Conservation (phyloP, 37 sponge, comb jelly and placozoan species). For the Mnemiopsis leidyi region DNA sequence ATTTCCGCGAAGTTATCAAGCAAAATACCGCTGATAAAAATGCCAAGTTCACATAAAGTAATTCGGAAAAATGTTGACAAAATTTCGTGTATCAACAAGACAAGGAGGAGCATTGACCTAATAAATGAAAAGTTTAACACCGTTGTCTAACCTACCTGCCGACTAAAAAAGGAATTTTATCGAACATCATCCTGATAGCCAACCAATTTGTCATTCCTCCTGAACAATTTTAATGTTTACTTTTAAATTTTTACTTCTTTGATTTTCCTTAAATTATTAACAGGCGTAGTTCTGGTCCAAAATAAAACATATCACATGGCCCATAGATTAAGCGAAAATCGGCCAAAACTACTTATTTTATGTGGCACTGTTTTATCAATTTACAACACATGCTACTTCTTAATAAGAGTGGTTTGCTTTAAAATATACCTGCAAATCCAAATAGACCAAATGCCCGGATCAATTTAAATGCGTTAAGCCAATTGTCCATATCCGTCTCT, state of each 20-base stretch:
- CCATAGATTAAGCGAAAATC: too few species aligned
- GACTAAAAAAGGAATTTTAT: slow-evolving; percentile 10
- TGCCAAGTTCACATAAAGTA: too few species aligned
- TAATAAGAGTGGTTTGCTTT: too few species aligned
- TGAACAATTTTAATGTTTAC: not conserved
- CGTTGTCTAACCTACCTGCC: slow-evolving; percentile 53
- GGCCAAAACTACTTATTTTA: too few species aligned
- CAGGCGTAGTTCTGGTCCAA: too few species aligned
- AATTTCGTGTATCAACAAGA: not conserved
- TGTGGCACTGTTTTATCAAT: too few species aligned
- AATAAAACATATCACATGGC: too few species aligned
- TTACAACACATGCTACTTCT: too few species aligned
- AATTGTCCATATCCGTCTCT: not conserved
- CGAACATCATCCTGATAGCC: slow-evolving; percentile 38
- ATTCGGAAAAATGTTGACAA: too few species aligned
- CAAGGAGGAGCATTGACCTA: not conserved
- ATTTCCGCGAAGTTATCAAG: slow-evolving; percentile 4
- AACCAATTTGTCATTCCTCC: slow-evolving; percentile 40
- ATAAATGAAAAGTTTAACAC: too few species aligned
- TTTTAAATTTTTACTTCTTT: too few species aligned
- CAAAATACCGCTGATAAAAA: slow-evolving; percentile 15
- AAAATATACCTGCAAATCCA: slow-evolving; percentile 12
- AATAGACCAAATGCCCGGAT: not conserved
- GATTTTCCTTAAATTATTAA: too few species aligned
- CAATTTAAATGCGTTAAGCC: not conserved